Evolutionary conservation across 2,113 vertebrate species (phyloP), one percentile per base, ranked within the genome.

Genomic region (Calyptommatus sinebrachiatus): DNA sequence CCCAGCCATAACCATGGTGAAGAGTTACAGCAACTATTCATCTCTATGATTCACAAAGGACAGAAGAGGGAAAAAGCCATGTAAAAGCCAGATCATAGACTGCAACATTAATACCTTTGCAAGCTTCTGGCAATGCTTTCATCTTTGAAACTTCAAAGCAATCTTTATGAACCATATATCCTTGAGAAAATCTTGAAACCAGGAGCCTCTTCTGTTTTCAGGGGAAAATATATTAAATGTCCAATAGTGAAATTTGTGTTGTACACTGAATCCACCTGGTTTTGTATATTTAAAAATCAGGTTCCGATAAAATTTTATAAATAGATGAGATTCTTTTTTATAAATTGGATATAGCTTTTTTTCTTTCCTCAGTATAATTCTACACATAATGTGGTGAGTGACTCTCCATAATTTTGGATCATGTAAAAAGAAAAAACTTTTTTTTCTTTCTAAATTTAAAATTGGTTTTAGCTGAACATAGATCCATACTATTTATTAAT

Each of bases 1-100:
- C 12, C 85, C 72, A 57, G 63, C 45, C 5, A 2, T 63, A 53
- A 10, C 11, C 73, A 60, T 83, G 65, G 68, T 57, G 76, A 81
- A 62, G 72, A 78, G 74, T 77, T 26, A 21, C 14, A 9, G 81
- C 14, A 46, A 45, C 61, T 72, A 12, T 80, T 73, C n/a, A 29
- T 83, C 70, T 75, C 35, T 85, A 57, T 57, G 41, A 78, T 76
- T 48, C 21, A 82, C 81, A 65, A 76, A 45, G 78, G 2, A n/a
- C 79, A 28, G 29, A 82, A 79, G 60, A 83, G 46, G 8, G 46
- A 24, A 76, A 35, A n/a, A 31, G 76, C 61, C 41, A 22, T 41
- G 6, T 9, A 46, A 70, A 29, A 75, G 29, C 31, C 2, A 57
- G 21, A 66, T 80, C 65, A 67, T 68, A 73, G 26, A 57, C 10